Evolutionary conservation across 2,888 invertebrate species (phyloP).

Genomic region (Acleris emargana): DNA sequence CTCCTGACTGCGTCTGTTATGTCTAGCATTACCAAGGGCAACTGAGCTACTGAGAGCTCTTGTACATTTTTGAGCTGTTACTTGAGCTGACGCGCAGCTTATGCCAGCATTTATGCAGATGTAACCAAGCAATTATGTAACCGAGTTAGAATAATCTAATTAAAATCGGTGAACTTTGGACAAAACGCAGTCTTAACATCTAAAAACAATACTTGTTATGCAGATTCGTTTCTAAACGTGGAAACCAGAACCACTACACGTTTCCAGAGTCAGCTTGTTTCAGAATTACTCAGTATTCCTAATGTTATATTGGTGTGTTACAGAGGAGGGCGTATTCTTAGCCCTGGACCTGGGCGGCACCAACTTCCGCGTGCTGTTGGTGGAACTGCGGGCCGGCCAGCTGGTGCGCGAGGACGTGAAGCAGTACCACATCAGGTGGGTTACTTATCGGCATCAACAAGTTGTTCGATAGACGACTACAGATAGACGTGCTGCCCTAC

Average conservation of each 20-base stretch:
- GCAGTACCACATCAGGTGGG: constrained; percentile 83
- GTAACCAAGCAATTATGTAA: constrained; percentile 89
- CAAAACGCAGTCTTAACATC: no score
- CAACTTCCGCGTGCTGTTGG: constrained; percentile 89
- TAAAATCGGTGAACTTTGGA: constrained; percentile 66
- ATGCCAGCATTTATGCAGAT: constrained; percentile 85
- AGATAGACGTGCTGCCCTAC: no score
- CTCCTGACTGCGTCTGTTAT: background rate
- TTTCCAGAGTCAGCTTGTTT: no score
- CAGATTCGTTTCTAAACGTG: no score
- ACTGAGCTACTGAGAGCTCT: background rate
- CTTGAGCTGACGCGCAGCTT: constrained; percentile 86
- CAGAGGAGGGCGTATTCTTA: constrained; percentile 89
- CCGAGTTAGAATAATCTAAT: constrained; percentile 46
- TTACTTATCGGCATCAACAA: no score
- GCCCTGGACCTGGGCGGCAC: constrained; percentile 93
- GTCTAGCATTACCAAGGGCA: background rate
- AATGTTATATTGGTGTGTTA: constrained; percentile 33
- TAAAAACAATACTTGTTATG: no score
- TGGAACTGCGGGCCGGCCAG: constrained; percentile 84
- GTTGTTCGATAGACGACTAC: no score
- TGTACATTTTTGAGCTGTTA: no score
- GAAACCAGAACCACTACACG: no score
- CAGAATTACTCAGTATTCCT: background rate
- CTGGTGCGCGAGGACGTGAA: constrained; percentile 85